Evolutionary conservation across 2,888 invertebrate species (phyloP).

Genomic region (Petrolisthes manimaculis): DNA sequence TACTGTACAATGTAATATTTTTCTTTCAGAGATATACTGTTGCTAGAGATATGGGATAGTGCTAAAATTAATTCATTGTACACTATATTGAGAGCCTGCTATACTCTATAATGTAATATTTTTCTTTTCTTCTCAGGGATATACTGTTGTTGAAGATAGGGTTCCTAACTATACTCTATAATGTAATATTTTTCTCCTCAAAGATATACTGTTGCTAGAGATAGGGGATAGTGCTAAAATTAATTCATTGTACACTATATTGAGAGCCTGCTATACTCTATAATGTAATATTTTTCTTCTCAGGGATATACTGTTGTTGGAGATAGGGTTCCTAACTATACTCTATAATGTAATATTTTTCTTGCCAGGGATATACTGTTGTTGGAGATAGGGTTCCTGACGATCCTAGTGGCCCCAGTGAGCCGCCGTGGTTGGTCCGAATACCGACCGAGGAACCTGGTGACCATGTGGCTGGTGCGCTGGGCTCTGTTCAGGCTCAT

Average conservation of each 20-base stretch:
- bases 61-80: too few relatives aligned
- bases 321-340: conserved; percentile 80
- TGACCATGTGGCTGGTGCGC: conserved; percentile 68
- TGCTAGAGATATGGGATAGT: too few relatives aligned
- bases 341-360: conserved; percentile 68
- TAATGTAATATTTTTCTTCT: conserved; percentile 29
- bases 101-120: too few relatives aligned
- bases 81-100: too few relatives aligned
- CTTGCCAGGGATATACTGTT: conserved; percentile 78
- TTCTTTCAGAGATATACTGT: too few relatives aligned
- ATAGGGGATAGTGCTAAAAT: too few relatives aligned
- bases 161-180: too few relatives aligned
- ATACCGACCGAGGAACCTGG: conserved; percentile 58
- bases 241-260: too few relatives aligned
- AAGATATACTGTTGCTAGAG: too few relatives aligned
- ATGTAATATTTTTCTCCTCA: too few relatives aligned
- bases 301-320: conserved; percentile 82
- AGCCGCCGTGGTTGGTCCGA: conserved; percentile 53
- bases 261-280: conserved; percentile 71
- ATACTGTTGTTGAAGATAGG: conserved; percentile 81
- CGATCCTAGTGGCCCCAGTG: conserved; percentile 78
- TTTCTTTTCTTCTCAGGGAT: conserved; percentile 79
- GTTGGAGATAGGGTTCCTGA: conserved; percentile 80
- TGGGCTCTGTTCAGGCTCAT: conserved; percentile 82
- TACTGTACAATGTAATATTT: too few relatives aligned